Evolutionary conservation across 64 coral and sea anemone species (phyloP).

Genomic region (Montipora foliosa): DNA sequence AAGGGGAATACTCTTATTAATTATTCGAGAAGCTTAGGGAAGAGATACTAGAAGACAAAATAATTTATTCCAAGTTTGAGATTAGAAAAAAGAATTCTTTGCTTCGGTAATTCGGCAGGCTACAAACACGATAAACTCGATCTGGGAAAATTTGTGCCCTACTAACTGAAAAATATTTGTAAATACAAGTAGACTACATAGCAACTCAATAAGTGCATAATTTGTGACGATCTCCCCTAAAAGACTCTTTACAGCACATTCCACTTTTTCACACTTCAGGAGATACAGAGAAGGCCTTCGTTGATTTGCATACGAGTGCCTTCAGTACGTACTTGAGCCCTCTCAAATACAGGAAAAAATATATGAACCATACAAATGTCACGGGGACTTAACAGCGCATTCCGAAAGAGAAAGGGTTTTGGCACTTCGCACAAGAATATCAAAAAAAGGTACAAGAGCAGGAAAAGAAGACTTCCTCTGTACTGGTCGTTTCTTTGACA

Average conservation of each 20-base stretch:
- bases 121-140: not conserved
- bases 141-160: not conserved
- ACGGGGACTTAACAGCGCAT: too few relatives aligned
- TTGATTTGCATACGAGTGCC: not conserved
- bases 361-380: not conserved
- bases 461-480: too few relatives aligned
- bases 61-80: not conserved
- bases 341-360: not conserved
- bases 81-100: not conserved
- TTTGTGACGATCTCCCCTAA: not conserved
- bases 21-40: too few relatives aligned
- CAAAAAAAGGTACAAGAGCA: too few relatives aligned
- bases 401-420: too few relatives aligned
- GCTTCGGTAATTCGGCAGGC: not conserved
- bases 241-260: not conserved
- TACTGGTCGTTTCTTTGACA: not conserved
- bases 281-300: not conserved
- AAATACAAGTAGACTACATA: not conserved
- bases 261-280: conserved; percentile 18
- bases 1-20: too few relatives aligned
- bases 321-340: conserved; percentile 8
- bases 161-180: not conserved
- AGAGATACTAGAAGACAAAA: not conserved
- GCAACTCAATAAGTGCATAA: not conserved
- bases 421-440: too few relatives aligned